Evolutionary conservation across 1,140 invertebrate genomes (phyloP).

Genomic region (Leptoteleia sp.): DNA sequence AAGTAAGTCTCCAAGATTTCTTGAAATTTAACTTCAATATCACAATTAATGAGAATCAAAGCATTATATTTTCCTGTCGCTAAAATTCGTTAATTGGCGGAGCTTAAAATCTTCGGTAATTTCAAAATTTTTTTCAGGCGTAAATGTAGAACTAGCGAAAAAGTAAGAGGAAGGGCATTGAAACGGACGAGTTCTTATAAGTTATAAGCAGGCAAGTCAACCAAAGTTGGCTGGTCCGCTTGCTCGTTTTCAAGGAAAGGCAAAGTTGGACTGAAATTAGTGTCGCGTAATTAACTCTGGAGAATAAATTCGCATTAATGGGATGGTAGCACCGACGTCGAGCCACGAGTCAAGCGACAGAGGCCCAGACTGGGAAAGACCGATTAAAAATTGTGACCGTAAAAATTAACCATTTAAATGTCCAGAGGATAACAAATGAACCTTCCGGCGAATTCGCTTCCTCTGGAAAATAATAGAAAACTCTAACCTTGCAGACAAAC

Average conservation of each 20-base stretch:
- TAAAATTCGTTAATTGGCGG: conserved; percentile 56
- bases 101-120: conserved; percentile 51
- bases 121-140: conserved; percentile 48
- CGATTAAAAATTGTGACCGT: conserved; percentile 72
- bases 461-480: conserved; percentile 53
- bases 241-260: conserved; percentile 69
- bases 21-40: conserved; percentile 38
- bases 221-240: conserved; percentile 68
- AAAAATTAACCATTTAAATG: conserved; percentile 77
- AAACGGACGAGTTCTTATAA: conserved; percentile 60
- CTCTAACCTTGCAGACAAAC: conserved; percentile 28
- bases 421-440: conserved; percentile 72
- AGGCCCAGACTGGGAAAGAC: conserved; percentile 47
- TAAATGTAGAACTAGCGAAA: conserved; percentile 35
- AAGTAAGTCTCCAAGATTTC: conserved; percentile 9
- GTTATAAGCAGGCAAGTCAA: conserved; percentile 62
- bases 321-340: conserved; percentile 49
- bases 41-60: conserved; percentile 33
- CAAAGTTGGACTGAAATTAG: conserved; percentile 78
- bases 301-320: conserved; percentile 79
- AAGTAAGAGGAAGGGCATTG: conserved; percentile 37
- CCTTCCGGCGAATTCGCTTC: conserved; percentile 69
- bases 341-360: conserved; percentile 49
- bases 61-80: conserved; percentile 27
- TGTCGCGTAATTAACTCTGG: conserved; percentile 78